Conservation (phyloP, 2,888 invertebrate genomes). For the Dioctria rufipes region DNA sequence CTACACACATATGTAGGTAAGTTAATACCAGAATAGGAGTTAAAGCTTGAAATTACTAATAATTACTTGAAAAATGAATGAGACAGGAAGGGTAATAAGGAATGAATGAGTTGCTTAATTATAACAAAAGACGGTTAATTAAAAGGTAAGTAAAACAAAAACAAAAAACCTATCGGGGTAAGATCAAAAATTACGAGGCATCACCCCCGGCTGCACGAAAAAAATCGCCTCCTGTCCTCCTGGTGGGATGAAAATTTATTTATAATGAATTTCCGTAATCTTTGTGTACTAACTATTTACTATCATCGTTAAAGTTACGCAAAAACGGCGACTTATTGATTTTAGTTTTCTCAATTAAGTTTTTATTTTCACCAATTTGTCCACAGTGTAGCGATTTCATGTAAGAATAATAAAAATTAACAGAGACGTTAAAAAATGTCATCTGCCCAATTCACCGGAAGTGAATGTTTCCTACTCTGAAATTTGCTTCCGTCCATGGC, state of each 20-base stretch:
- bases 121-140: background rate
- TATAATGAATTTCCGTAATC: too few relatives aligned
- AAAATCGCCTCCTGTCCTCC: too few relatives aligned
- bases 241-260: too few relatives aligned
- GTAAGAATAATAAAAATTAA: background rate
- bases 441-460: slow-evolving; percentile 41
- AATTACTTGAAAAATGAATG: slow-evolving; percentile 31
- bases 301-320: too few relatives aligned
- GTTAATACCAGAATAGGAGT: background rate
- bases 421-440: background rate
- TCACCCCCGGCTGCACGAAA: too few relatives aligned
- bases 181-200: too few relatives aligned
- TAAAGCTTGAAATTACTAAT: slow-evolving; percentile 13
- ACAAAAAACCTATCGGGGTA: too few relatives aligned
- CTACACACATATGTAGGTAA: background rate
- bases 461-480: slow-evolving; percentile 41
- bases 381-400: background rate
- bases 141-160: too few relatives aligned
- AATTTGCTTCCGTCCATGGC: slow-evolving; percentile 43
- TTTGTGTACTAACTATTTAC: too few relatives aligned
- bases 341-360: too few relatives aligned
- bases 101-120: slow-evolving; percentile 9
- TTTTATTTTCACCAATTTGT: too few relatives aligned
- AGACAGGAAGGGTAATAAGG: slow-evolving; percentile 1
- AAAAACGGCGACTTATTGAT: too few relatives aligned